Evolutionary conservation across 2,888 invertebrate species (phyloP).

Genomic region (Eutolmus rufibarbis): DNA sequence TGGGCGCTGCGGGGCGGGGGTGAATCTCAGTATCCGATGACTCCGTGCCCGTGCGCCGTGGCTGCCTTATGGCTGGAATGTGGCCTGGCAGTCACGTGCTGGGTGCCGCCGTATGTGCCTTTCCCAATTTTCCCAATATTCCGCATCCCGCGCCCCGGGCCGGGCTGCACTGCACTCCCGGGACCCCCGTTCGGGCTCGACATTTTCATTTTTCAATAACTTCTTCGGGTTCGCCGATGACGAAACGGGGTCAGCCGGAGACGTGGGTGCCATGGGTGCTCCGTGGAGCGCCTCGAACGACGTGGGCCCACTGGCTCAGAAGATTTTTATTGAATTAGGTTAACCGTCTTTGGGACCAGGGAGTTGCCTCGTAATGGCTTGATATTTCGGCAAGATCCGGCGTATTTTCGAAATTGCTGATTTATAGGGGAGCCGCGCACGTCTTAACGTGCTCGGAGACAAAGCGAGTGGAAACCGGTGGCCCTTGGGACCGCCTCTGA

Average conservation of each 20-base stretch:
- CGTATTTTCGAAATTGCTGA: constrained; percentile 28
- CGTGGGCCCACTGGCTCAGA: constrained; percentile 22
- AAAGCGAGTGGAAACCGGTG: not conserved
- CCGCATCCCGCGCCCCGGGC: too few relatives aligned
- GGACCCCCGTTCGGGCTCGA: not conserved
- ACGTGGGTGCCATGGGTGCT: constrained; percentile 5
- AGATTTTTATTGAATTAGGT: constrained; percentile 39
- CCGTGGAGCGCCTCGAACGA: not conserved
- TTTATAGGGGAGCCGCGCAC: not conserved
- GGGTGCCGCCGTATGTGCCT: not conserved
- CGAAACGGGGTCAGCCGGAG: constrained; percentile 19
- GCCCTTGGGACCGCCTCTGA: not conserved
- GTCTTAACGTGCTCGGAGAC: not conserved
- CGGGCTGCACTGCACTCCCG: not conserved
- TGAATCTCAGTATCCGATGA: not conserved
- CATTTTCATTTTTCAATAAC: constrained; percentile 30
- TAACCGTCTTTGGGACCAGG: constrained; percentile 14
- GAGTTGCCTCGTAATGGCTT: not conserved
- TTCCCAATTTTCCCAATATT: not conserved
- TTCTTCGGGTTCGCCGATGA: constrained; percentile 9
- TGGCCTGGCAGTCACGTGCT: constrained; percentile 20
- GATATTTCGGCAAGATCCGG: constrained; percentile 23
- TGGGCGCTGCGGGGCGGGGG: constrained; percentile 36
- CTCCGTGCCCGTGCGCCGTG: not conserved
- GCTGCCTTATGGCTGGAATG: not conserved